These are phyloP conservation scores for Stegastes partitus DNA, from an alignment of 2,113 vertebrate genomes.

Conservation along the genomic window DNA sequence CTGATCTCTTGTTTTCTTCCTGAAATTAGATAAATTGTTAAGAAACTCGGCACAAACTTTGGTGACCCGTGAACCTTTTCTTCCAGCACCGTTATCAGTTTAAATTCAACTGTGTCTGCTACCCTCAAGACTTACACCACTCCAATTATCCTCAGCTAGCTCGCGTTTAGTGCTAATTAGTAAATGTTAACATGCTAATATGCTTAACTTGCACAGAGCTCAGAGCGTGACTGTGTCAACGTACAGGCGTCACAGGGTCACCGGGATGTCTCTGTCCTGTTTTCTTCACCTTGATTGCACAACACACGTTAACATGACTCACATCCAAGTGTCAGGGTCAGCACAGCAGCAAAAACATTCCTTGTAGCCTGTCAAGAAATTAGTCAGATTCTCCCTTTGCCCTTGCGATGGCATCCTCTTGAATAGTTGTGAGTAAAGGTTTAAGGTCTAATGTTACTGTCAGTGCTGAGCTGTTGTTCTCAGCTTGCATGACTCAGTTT, in stretches of 20 bases:
- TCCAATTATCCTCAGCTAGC: neutral
- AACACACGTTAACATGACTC: constrained; percentile 6
- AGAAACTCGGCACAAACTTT: too few relatives aligned
- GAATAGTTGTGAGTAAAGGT: neutral
- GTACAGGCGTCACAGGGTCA: neutral
- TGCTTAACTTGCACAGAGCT: neutral
- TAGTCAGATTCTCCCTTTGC: constrained; percentile 18
- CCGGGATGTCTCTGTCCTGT: neutral
- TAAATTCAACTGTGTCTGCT: too few relatives aligned
- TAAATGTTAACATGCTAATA: neutral
- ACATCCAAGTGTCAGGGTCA: neutral
- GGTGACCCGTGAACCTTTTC: too few relatives aligned
- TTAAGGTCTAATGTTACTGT: neutral
- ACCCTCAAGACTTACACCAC: neutral
- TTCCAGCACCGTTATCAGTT: too few relatives aligned
- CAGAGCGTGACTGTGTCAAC: neutral
- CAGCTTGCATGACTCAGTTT: neutral
- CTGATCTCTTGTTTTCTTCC: neutral
- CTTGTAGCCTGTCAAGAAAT: constrained; percentile 1
- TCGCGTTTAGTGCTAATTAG: neutral
- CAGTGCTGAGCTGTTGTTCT: neutral
- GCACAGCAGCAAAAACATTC: neutral
- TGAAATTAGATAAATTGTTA: too few relatives aligned
- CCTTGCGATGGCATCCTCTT: neutral
- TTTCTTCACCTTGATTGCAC: neutral